A percentile compares a stretch with the other conserved stretches of the same genome.
Evolutionary conservation across 2,113 vertebrate genomes (phyloP).

Genomic region (Indicator indicator): DNA sequence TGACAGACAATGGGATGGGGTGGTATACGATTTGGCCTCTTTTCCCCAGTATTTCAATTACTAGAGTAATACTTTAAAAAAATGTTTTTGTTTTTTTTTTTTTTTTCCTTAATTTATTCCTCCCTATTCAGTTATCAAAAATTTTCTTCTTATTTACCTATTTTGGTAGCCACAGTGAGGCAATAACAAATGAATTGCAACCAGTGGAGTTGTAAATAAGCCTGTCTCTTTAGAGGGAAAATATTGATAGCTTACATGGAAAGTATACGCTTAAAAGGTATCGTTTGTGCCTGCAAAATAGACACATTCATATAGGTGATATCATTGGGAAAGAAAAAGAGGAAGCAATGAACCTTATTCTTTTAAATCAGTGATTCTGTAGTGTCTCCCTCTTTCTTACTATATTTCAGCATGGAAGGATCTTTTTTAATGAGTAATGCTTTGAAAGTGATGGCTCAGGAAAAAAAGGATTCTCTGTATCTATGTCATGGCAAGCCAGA

Average conservation of each 20-base stretch:
- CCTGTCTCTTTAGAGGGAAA: background rate
- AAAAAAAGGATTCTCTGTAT: background rate
- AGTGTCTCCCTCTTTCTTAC: background rate
- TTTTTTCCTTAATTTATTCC: background rate
- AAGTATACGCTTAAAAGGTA: background rate
- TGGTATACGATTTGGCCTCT: background rate
- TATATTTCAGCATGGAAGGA: background rate
- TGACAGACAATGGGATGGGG: background rate
- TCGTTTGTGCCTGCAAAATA: background rate
- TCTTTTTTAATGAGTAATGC: background rate
- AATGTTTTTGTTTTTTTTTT: background rate
- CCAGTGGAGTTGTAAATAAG: background rate
- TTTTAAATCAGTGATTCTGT: background rate
- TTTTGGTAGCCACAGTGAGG: background rate
- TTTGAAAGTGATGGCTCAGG: background rate
- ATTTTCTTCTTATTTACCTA: background rate
- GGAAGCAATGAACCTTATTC: fast-evolving
- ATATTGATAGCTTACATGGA: background rate
- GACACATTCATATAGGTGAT: background rate
- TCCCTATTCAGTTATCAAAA: background rate
- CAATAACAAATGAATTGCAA: background rate
- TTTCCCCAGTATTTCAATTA: background rate
- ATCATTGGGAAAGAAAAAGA: background rate
- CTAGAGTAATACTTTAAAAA: background rate
- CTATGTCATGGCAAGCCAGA: background rate